Conservation (phyloP, 2,888 invertebrate genomes). For the Rhamphomyia laevipes region DNA sequence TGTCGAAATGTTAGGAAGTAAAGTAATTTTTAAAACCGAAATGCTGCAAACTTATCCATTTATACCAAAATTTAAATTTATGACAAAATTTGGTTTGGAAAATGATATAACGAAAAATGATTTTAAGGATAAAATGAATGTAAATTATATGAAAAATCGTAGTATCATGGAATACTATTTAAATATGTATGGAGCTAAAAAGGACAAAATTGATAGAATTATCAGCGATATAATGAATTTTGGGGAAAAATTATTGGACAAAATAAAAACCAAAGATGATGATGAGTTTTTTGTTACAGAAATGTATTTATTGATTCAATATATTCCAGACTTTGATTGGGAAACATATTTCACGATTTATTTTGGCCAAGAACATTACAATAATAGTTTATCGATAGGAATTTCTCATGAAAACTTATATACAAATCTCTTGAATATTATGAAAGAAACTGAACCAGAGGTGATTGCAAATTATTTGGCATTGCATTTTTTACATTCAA, state of each 20-base stretch:
- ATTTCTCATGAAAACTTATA: neutral
- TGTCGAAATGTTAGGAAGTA: neutral
- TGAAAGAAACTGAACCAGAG: neutral
- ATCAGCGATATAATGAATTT: neutral
- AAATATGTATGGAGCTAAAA: neutral
- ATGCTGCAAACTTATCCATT: neutral
- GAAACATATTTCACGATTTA: neutral
- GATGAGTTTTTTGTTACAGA: too few species aligned
- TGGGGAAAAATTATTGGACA: neutral
- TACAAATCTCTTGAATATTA: neutral
- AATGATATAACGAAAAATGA: neutral
- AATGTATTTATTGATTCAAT: neutral
- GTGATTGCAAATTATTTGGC: slow-evolving; percentile 4
- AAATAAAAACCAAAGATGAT: neutral
- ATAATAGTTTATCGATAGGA: neutral
- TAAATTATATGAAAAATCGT: neutral
- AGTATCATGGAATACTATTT: neutral
- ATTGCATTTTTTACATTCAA: neutral
- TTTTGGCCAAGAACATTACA: neutral
- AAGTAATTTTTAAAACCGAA: neutral
- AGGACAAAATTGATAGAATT: neutral
- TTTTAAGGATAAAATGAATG: too few species aligned
- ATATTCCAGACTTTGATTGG: slow-evolving; percentile 2
- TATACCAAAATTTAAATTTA: neutral
- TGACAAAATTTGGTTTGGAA: neutral